Base-by-base conservation (phyloP, 2,113 vertebrate species). In the Pontoporia blainvillei region DNA sequence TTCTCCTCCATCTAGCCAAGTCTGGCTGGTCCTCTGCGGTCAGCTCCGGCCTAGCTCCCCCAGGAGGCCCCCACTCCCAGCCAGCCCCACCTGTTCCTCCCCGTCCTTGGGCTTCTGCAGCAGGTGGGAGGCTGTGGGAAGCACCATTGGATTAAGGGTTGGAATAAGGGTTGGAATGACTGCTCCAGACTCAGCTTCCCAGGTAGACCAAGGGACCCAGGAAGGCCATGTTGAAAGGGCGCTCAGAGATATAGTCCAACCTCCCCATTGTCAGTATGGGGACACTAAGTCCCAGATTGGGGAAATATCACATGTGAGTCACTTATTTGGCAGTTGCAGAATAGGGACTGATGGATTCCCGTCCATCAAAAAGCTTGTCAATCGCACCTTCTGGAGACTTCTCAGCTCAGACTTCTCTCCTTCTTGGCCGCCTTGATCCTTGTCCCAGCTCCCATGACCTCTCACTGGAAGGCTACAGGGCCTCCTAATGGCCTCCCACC, bases 251-350 rank as follows among this genome's bases (percentile, higher is more conserved):
- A 20, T 11, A 25, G 49, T 18, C 67, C 34, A 41, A 3, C 23
- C 21, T 69, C 54, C 11, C 54, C 6, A 11, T 62, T 57, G 89
- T 57, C 54, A 44, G 31, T 6, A 54, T 2, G 12, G 54, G 62
- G 69, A 46, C 4, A 25, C 29, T 54, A 52, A 90, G 86, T 31
- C 71, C 23, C 36, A 29, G 18, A 66, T 2, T 44, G 1, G 36
- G 44, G 11, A 2, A 10, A 27, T 6, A 3, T 11, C 18, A 2
- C 9, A 0, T 4, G 5, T 6, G n/a, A n/a, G n/a, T 12, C 23
- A 64, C 2, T 12, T 2, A 6, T 8, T 29, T 12, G 29, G 54
- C 41, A 44, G 54, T 4, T 29, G 25, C 46, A 20, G 84, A 25
- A 18, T 4, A 36, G 59, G 41, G 21, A 8, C 59, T 59, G 39